phyloP scores from a whole-genome alignment of 2,888 invertebrate species.

The Siphlonurus alternatus region DNA sequence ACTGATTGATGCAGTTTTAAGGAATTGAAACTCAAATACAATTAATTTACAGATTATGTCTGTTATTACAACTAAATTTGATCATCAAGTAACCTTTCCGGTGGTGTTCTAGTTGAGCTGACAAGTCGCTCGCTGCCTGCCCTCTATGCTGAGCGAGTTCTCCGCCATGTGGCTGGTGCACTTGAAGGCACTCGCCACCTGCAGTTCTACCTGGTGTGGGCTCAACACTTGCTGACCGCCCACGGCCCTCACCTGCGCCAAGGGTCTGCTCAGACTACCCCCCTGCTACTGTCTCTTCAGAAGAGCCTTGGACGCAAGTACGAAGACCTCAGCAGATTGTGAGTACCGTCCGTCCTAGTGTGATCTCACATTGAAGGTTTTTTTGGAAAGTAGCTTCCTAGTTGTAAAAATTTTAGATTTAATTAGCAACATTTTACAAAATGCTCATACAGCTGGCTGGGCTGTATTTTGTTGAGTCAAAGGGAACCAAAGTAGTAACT shows the following conservation, averaged over 20 bases:
- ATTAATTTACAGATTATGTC: too few species aligned
- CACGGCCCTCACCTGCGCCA: conserved; percentile 33
- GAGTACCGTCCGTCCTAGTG: conserved; percentile 30
- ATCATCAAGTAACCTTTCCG: too few species aligned
- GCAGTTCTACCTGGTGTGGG: conserved; percentile 78
- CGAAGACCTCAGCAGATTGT: conserved; percentile 72
- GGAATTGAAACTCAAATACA: too few species aligned
- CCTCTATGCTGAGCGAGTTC: conserved; percentile 54
- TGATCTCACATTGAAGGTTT: too few species aligned
- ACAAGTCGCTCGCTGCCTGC: conserved; percentile 51
- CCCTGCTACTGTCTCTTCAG: conserved; percentile 53
- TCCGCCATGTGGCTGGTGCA: conserved; percentile 50
- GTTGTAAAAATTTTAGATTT: neutral
- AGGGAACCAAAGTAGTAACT: too few species aligned
- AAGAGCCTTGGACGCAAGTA: conserved; percentile 63
- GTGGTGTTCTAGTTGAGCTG: conserved; percentile 68
- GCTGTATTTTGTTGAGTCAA: too few species aligned
- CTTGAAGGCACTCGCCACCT: conserved; percentile 67
- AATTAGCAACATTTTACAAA: too few species aligned
- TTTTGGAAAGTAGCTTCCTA: too few species aligned
- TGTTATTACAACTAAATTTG: too few species aligned
- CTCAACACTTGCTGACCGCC: conserved; percentile 43
- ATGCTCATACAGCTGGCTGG: too few species aligned
- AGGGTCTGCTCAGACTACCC: conserved; percentile 32
- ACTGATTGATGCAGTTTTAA: too few species aligned